Evolutionary conservation across 2,113 vertebrate species (phyloP).

Genomic region (Poecile atricapillus): DNA sequence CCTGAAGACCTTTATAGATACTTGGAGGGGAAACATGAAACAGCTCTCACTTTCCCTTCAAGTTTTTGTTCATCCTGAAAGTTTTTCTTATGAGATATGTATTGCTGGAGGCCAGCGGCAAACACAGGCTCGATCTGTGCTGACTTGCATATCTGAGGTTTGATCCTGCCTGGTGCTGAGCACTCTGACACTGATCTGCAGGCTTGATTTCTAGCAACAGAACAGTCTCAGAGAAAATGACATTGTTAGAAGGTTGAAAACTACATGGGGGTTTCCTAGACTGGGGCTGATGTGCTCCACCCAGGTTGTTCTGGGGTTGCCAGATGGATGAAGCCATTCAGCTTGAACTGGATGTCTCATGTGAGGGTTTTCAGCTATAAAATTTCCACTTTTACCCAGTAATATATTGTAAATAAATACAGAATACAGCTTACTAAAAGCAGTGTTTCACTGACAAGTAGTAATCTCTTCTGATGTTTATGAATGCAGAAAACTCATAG

Average conservation of each 20-base stretch:
- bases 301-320: background rate
- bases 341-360: background rate
- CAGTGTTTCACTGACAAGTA: background rate
- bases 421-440: background rate
- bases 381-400: background rate
- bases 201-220: background rate
- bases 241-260: background rate
- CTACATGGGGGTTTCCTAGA: background rate
- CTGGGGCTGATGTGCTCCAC: background rate
- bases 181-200: background rate
- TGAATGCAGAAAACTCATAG: background rate
- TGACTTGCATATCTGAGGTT: background rate
- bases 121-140: background rate
- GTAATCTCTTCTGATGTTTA: background rate
- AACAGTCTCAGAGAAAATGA: background rate
- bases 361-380: background rate
- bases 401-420: background rate
- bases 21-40: slow-evolving; percentile 4
- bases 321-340: background rate
- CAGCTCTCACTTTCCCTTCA: background rate
- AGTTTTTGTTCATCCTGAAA: background rate
- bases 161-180: background rate
- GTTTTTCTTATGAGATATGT: background rate
- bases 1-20: background rate
- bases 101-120: background rate